phyloP scores from a whole-genome alignment of 2,797 vertebrate species.

The Chiroxiphia lanceolata region DNA sequence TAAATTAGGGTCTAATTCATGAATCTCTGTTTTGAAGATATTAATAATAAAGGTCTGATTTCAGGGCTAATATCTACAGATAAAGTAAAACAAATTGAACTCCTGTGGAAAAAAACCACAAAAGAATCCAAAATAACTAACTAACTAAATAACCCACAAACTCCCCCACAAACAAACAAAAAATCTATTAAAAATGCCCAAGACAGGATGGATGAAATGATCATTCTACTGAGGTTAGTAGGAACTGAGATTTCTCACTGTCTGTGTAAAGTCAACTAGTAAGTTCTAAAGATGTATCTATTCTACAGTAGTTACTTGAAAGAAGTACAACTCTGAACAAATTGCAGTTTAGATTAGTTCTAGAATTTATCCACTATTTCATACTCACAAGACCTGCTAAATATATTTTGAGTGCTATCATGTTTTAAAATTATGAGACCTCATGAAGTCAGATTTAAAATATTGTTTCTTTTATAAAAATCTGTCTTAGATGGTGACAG shows the following conservation, averaged over 20 bases:
- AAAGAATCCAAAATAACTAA: not conserved
- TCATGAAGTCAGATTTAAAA: not conserved
- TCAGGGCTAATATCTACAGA: not conserved
- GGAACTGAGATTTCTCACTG: not conserved
- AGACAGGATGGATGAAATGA: not conserved
- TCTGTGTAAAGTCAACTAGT: not conserved
- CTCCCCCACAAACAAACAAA: too few relatives aligned
- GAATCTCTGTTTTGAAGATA: not conserved
- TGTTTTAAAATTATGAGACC: not conserved
- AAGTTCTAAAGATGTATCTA: not conserved
- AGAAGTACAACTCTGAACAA: not conserved
- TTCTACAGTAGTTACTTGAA: not conserved
- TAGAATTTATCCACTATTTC: not conserved
- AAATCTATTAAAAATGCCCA: not conserved
- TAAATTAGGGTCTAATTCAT: not conserved
- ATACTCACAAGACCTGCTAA: not conserved
- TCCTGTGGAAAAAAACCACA: not conserved
- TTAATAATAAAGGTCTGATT: not conserved
- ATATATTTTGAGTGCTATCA: not conserved
- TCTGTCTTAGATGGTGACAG: not conserved
- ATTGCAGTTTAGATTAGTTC: not conserved
- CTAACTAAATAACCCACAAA: too few relatives aligned
- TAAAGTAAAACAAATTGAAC: not conserved
- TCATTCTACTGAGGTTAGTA: not conserved
- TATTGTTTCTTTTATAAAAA: not conserved